Evolutionary conservation across 1,140 invertebrate genomes (phyloP), one percentile per base, ranked within the genome.

Genomic region (Formica exsecta): DNA sequence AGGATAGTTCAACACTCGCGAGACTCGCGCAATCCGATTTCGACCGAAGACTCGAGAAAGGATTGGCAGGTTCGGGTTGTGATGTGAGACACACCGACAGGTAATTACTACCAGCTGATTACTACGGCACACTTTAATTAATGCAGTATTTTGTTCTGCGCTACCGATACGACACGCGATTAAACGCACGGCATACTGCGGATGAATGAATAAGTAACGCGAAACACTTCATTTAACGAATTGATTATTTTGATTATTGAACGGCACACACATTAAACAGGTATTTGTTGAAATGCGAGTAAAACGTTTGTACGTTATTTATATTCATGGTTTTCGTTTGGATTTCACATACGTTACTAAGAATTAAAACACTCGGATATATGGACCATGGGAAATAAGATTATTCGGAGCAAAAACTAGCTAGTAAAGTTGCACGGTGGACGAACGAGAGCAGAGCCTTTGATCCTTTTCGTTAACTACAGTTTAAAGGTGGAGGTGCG

Each of bases 401-500:
- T 51, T 86, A 76, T 19, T 48, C 36, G n/a, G 16, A n/a, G 9
- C 32, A 81, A 80, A 80, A 66, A 74, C 54, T 19, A 19, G 79
- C 25, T 44, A 70, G 51, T 73, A 73, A 83, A 83, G 68, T 61
- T 83, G 66, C 68, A 61, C 66, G 13, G 19, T 61, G 44, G 65
- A 29, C 19, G 41, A 81, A 74, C 29, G 44, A 38, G 36, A 66
- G 41, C 29, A 86, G 70, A 86, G 65, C 38, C 70, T 80, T 86
- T 86, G 87, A 88, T 83, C 87, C 54, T 59, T 80, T 44, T 86
- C 68, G 36, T 64, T 48, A 75, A 29, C 41, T 75, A 48, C 16
- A 76, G 83, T 86, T 88, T 88, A 83, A 86, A 88, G 29, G 16
- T 54, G 81, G 25, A 75, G 44, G n/a, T 70, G 51, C 74, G 7